Conservation (phyloP, 2,113 vertebrate genomes). For the Erinaceus europaeus region DNA sequence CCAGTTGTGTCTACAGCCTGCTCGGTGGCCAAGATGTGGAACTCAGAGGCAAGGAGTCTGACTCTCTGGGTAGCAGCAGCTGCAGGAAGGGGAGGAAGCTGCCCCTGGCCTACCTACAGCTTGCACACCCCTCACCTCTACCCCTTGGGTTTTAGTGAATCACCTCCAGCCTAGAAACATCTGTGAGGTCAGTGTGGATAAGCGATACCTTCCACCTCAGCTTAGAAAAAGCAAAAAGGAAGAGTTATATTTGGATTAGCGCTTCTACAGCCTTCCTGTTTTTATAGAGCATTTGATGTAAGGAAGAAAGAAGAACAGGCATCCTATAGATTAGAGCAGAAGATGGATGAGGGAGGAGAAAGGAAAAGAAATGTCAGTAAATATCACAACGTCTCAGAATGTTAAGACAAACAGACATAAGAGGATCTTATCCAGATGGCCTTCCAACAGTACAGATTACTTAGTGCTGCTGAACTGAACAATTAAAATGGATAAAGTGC, state of each 20-base stretch:
- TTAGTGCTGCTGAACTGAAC: background rate
- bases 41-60: background rate
- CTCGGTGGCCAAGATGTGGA: background rate
- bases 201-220: background rate
- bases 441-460: background rate
- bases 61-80: background rate
- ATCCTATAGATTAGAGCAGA: rapidly evolving
- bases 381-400: background rate
- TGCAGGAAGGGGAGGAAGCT: background rate
- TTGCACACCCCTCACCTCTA: rapidly evolving
- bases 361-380: rapidly evolving
- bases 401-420: background rate
- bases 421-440: background rate
- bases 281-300: background rate
- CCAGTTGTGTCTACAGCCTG: background rate
- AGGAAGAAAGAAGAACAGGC: background rate
- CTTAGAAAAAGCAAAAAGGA: background rate
- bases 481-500: background rate
- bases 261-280: background rate
- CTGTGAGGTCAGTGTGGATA: background rate
- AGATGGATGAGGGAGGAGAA: background rate
- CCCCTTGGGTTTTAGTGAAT: background rate
- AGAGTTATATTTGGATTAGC: background rate
- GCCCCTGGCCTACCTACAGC: background rate
- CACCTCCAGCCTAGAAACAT: background rate